Conservation (phyloP, 2,113 vertebrate species). For the Crotalus horridus region DNA sequence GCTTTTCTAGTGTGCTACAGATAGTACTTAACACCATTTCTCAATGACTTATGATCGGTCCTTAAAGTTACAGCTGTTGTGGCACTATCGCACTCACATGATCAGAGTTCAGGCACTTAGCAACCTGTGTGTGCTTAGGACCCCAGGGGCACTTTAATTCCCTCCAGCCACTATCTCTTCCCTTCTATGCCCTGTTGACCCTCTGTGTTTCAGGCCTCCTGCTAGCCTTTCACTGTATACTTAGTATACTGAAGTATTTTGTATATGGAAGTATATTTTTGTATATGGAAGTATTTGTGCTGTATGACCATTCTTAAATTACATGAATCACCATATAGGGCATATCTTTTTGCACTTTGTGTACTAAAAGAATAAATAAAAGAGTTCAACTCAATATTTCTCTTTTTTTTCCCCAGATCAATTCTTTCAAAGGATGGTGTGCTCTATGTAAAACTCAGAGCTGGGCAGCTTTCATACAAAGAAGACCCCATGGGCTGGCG, state of each 20-base stretch:
- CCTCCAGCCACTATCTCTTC: neutral
- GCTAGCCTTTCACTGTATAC: neutral
- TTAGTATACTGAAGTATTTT: neutral
- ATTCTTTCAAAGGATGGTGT: conserved; percentile 90
- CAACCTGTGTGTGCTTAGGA: neutral
- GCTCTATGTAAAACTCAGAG: conserved; percentile 91
- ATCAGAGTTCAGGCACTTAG: neutral
- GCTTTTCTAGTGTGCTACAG: neutral
- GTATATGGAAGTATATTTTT: neutral
- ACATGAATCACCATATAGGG: neutral
- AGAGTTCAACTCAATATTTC: neutral
- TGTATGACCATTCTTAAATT: neutral
- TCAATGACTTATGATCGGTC: neutral
- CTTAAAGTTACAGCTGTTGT: neutral
- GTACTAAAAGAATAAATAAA: neutral
- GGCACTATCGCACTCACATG: neutral
- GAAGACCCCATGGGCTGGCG: conserved; percentile 97
- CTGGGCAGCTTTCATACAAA: conserved; percentile 95
- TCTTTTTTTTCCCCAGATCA: conserved; percentile 71
- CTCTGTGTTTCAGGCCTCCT: neutral
- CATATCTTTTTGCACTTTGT: neutral
- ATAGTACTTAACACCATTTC: neutral
- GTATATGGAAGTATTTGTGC: neutral
- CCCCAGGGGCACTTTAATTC: neutral
- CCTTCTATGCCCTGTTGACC: neutral